A percentile compares a stretch with the other conserved stretches of the same genome.
phyloP scores from a whole-genome alignment of 2,888 invertebrate species.

The Tenodera sinensis region DNA sequence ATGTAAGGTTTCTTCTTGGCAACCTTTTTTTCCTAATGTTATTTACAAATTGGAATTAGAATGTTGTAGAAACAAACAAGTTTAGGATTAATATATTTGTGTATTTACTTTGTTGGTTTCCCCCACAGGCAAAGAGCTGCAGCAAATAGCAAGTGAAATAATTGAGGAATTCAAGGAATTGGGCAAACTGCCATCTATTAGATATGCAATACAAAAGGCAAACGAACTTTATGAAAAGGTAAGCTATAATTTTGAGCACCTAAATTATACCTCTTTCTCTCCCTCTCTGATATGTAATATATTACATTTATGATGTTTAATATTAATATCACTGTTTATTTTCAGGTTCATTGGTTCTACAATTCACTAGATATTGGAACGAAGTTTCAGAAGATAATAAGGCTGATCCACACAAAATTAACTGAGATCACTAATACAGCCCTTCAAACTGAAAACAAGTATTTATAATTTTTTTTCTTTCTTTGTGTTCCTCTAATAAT shows the following conservation, averaged over 20 bases:
- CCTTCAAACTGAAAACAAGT: conserved; percentile 73
- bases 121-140: conserved; percentile 49
- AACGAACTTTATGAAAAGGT: conserved; percentile 60
- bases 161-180: conserved; percentile 58
- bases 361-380: conserved; percentile 71
- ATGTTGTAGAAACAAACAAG: too few relatives aligned
- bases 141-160: conserved; percentile 60
- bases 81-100: too few relatives aligned
- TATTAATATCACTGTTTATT: neutral
- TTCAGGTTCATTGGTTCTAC: conserved; percentile 59
- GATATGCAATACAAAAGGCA: conserved; percentile 53
- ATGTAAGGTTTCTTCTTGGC: too few relatives aligned
- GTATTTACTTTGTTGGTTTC: neutral
- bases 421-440: conserved; percentile 73
- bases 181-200: conserved; percentile 57
- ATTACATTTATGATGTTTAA: neutral
- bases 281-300: neutral
- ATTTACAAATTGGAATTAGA: too few relatives aligned
- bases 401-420: conserved; percentile 65
- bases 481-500: too few relatives aligned
- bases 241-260: conserved; percentile 33
- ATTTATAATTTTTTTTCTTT: conserved; percentile 36
- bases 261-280: neutral
- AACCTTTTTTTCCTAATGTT: too few relatives aligned
- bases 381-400: conserved; percentile 60